These are phyloP conservation scores for Siphamia tubifer DNA, from an alignment of 2,113 vertebrate species.

Conservation along the genomic window DNA sequence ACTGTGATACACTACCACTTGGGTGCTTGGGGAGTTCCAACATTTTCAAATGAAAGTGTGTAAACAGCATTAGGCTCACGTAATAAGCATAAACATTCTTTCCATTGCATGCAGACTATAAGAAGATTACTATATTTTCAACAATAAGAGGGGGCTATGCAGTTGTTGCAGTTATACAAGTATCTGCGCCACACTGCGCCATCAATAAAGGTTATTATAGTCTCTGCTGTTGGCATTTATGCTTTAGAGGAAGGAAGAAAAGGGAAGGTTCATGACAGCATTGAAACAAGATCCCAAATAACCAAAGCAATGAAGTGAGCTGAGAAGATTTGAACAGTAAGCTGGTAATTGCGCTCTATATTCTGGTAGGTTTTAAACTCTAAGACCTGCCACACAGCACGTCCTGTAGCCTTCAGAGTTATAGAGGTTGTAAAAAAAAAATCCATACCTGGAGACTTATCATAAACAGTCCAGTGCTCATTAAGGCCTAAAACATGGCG, in stretches of 20 bases:
- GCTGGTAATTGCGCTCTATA: slow-evolving; percentile 37
- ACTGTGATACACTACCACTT: slow-evolving; percentile 8
- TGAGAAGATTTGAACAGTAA: slow-evolving; percentile 30
- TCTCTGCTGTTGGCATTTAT: slow-evolving; percentile 8
- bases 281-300: background rate
- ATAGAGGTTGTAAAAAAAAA: slow-evolving; percentile 46
- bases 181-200: background rate
- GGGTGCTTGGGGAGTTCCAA: slow-evolving; percentile 27
- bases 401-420: slow-evolving; percentile 20
- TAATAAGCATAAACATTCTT: slow-evolving; percentile 26
- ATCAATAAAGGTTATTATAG: slow-evolving; percentile 4
- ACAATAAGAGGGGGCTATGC: slow-evolving; percentile 14
- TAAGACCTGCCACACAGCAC: background rate
- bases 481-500: slow-evolving; percentile 10
- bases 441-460: slow-evolving; percentile 47
- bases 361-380: slow-evolving; percentile 37
- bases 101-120: slow-evolving; percentile 13
- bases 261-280: background rate
- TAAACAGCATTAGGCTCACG: background rate
- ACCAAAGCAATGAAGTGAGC: slow-evolving; percentile 2
- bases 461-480: slow-evolving; percentile 29
- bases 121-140: slow-evolving; percentile 35
- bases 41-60: slow-evolving; percentile 26
- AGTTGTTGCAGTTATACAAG: slow-evolving; percentile 2
- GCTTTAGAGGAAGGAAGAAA: background rate